phyloP scores from a whole-genome alignment of 2,888 invertebrate genomes.

The Lithosia quadra region DNA sequence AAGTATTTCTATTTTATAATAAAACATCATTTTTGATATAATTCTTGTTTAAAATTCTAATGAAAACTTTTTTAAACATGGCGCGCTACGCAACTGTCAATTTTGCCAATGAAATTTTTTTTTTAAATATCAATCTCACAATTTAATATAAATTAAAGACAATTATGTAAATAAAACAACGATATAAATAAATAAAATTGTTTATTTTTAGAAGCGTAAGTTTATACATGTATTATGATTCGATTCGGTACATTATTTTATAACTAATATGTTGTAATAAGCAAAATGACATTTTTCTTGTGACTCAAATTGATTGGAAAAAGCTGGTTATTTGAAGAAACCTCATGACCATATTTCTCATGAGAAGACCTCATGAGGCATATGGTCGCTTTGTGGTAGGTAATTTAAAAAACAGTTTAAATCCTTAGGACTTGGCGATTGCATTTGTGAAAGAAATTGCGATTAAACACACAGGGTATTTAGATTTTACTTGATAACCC shows the following conservation, averaged over 20 bases:
- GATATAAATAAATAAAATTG: conserved; percentile 56
- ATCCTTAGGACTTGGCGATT: no score
- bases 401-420: no score
- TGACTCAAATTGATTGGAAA: no score
- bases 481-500: no score
- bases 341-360: no score
- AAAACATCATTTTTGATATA: background rate
- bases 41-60: background rate
- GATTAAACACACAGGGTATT: no score
- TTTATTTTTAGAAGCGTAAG: conserved; percentile 53
- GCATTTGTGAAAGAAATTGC: no score
- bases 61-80: background rate
- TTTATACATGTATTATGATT: conserved; percentile 20
- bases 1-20: background rate
- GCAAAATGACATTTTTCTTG: no score
- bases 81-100: background rate
- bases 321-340: no score
- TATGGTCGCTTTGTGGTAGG: no score
- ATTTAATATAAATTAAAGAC: background rate
- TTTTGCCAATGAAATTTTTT: background rate
- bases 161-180: conserved; percentile 29
- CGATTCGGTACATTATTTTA: background rate
- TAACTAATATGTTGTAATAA: background rate
- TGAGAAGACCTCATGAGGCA: no score
- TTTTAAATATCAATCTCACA: background rate